A percentile compares a stretch with the other conserved stretches of the same genome.
These are phyloP conservation scores for Dynastes maya DNA, from an alignment of 2,888 invertebrate genomes.

Conservation along the genomic window DNA sequence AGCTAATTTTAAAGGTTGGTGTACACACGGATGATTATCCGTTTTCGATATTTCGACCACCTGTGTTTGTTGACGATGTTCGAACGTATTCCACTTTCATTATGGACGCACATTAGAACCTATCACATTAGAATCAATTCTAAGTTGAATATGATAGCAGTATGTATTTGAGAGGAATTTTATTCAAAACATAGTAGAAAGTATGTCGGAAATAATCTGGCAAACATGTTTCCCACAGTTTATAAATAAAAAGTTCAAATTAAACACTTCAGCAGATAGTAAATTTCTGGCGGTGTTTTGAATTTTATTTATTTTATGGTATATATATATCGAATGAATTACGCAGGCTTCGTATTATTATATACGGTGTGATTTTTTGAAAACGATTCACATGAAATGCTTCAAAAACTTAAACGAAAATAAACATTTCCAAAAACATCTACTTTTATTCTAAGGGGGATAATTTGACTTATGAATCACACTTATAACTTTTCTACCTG, in stretches of 20 bases:
- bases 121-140: no score
- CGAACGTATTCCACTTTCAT: background rate
- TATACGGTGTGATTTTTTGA: no score
- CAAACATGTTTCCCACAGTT: conserved; percentile 1
- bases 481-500: no score
- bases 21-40: conserved; percentile 41
- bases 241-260: conserved; percentile 2
- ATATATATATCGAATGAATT: no score
- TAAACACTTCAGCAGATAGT: background rate
- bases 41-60: conserved; percentile 42
- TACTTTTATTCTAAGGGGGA: no score
- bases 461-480: no score
- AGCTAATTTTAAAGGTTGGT: conserved; percentile 43
- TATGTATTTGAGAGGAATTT: background rate
- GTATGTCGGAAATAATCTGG: background rate
- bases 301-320: no score
- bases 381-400: no score
- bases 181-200: background rate
- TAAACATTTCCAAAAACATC: no score
- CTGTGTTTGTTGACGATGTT: conserved; percentile 31
- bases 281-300: background rate
- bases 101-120: background rate
- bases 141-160: no score
- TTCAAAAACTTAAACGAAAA: no score
- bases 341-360: no score